These are phyloP conservation scores for Tipula helvola DNA, from an alignment of 2,888 invertebrate genomes.

Conservation along the genomic window DNA sequence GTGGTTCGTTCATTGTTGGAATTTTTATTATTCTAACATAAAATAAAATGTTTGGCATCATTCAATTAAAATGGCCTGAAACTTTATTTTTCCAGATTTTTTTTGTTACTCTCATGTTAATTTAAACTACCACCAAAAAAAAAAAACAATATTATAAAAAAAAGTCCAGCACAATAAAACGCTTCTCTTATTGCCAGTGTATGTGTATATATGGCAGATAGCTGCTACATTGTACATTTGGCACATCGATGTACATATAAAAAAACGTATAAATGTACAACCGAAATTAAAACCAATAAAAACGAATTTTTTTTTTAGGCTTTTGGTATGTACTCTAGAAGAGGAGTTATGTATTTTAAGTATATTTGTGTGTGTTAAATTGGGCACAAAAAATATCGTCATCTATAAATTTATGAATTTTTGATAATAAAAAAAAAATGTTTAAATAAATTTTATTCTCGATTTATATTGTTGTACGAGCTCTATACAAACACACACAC, in stretches of 20 bases:
- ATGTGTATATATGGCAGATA: neutral
- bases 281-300: neutral
- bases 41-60: neutral
- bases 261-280: neutral
- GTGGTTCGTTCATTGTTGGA: neutral
- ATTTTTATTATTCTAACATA: neutral
- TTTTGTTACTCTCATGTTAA: neutral
- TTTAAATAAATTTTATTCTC: neutral
- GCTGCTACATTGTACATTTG: neutral
- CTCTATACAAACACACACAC: neutral
- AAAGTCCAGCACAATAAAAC: neutral
- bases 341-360: neutral
- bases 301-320: neutral
- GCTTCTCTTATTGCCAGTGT: neutral
- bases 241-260: neutral
- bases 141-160: neutral
- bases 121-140: neutral
- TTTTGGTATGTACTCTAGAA: neutral
- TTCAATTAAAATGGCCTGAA: neutral
- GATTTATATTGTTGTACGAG: neutral
- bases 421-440: neutral
- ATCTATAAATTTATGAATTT: conserved; percentile 4
- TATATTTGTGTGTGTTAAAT: neutral
- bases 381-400: conserved; percentile 4
- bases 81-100: neutral